Conservation (phyloP, 2,888 invertebrate species). For the Caenorhabditis doughertyi region DNA sequence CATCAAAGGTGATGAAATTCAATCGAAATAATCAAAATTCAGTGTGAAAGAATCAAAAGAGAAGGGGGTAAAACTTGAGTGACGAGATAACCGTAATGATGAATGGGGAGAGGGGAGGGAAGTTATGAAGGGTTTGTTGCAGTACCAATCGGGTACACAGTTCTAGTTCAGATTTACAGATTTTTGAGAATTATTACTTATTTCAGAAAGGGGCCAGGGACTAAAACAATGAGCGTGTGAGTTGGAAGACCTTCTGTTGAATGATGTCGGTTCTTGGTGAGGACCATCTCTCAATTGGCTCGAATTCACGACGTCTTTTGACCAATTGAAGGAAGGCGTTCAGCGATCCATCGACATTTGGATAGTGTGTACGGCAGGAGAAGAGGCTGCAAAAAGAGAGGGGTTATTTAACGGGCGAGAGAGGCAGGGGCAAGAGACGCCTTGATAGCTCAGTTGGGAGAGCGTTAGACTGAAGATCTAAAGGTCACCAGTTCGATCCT, state of each 20-base stretch:
- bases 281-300: constrained; percentile 77
- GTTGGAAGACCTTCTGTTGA: constrained; percentile 72
- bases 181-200: not conserved
- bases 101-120: too few species aligned
- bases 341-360: constrained; percentile 74
- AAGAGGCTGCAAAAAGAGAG: constrained; percentile 73
- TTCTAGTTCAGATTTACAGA: constrained; percentile 18
- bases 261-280: constrained; percentile 71
- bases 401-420: not conserved
- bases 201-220: too few species aligned
- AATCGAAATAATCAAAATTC: not conserved
- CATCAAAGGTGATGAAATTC: constrained; percentile 9
- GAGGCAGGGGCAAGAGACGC: constrained; percentile 10
- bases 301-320: constrained; percentile 73
- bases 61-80: constrained; percentile 38
- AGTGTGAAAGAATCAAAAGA: not conserved
- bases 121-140: too few species aligned
- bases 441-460: constrained; percentile 81
- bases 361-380: constrained; percentile 76
- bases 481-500: constrained; percentile 83
- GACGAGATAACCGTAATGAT: constrained; percentile 45
- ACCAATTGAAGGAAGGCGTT: constrained; percentile 74
- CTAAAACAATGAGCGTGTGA: constrained; percentile 68
- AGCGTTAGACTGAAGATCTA: constrained; percentile 83
- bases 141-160: constrained; percentile 35